These are phyloP conservation scores for Trichopria drosophilae DNA, from an alignment of 2,888 invertebrate genomes.

Conservation along the genomic window DNA sequence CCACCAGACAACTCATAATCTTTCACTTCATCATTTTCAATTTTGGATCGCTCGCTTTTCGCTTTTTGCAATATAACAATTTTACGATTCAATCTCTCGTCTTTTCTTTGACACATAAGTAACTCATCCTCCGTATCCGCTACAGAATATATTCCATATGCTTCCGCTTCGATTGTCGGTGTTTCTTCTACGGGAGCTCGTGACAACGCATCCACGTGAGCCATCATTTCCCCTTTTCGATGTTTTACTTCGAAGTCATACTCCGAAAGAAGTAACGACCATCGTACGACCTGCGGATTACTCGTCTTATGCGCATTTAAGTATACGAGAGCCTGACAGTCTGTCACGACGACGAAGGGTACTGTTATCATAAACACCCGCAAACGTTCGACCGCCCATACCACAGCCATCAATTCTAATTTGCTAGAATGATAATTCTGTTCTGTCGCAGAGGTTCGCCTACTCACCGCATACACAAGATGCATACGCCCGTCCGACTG, in stretches of 20 bases:
- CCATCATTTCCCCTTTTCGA: slow-evolving; percentile 26
- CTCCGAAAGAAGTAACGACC: slow-evolving; percentile 26
- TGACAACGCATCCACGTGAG: slow-evolving; percentile 36
- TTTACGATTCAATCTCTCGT: neutral
- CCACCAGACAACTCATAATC: neutral
- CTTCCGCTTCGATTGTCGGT: slow-evolving; percentile 25
- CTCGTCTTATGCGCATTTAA: slow-evolving; percentile 38
- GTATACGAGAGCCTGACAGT: slow-evolving; percentile 35
- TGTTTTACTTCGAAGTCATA: slow-evolving; percentile 30
- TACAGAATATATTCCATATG: no score
- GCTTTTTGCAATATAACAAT: slow-evolving; percentile 9
- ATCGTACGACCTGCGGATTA: slow-evolving; percentile 35
- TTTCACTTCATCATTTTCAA: slow-evolving; percentile 1
- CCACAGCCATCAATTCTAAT: slow-evolving; percentile 20
- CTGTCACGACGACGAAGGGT: neutral
- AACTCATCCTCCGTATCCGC: slow-evolving; percentile 7
- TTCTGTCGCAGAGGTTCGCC: slow-evolving; percentile 37
- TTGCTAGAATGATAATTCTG: slow-evolving; percentile 39
- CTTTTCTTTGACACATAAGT: slow-evolving; percentile 11
- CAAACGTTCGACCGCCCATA: slow-evolving; percentile 30
- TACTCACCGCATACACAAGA: slow-evolving; percentile 37
- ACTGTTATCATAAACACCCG: slow-evolving; percentile 7
- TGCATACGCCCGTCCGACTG: slow-evolving; percentile 28
- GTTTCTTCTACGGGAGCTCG: slow-evolving; percentile 27
- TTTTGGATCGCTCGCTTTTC: slow-evolving; percentile 6